These are phyloP conservation scores for Scaptomyza pallida DNA, from an alignment of 1,140 invertebrate species.

Conservation along the genomic window DNA sequence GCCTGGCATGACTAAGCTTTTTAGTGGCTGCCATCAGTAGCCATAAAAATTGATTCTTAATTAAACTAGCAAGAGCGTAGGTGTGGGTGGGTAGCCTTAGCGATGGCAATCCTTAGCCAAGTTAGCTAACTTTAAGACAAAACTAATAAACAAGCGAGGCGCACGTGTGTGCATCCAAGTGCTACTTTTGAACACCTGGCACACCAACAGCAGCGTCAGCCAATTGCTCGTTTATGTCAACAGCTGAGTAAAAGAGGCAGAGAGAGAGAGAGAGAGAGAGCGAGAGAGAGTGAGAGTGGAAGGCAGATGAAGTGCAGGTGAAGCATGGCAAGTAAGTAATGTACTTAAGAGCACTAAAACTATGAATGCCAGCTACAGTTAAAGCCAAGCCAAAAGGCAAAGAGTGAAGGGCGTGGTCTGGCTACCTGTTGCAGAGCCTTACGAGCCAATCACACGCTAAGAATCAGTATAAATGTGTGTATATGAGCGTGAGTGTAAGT, in stretches of 20 bases:
- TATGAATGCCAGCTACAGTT: constrained; percentile 34
- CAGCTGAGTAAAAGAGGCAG: constrained; percentile 18
- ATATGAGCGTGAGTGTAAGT: constrained; percentile 4
- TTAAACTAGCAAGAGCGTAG: constrained; percentile 57
- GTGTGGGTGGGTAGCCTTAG: neutral
- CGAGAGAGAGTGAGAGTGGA: neutral
- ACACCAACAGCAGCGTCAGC: neutral
- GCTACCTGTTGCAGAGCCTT: constrained; percentile 67
- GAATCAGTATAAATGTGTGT: constrained; percentile 1
- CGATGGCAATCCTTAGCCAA: constrained; percentile 1
- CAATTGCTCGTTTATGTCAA: constrained; percentile 46
- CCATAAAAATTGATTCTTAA: constrained; percentile 79
- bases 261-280: neutral
- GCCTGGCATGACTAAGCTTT: constrained; percentile 47
- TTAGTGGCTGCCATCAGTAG: constrained; percentile 70
- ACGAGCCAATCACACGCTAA: constrained; percentile 52
- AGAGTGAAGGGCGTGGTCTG: neutral
- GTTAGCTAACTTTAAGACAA: constrained; percentile 41
- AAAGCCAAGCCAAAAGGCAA: neutral
- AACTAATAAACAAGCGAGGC: constrained; percentile 43
- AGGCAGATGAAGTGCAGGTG: constrained; percentile 5
- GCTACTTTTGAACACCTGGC: constrained; percentile 40
- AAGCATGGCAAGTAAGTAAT: constrained; percentile 25
- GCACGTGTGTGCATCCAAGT: constrained; percentile 23
- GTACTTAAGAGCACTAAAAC: constrained; percentile 50